Conservation (phyloP, 2,888 invertebrate species). For the Dastarcus helophoroides region DNA sequence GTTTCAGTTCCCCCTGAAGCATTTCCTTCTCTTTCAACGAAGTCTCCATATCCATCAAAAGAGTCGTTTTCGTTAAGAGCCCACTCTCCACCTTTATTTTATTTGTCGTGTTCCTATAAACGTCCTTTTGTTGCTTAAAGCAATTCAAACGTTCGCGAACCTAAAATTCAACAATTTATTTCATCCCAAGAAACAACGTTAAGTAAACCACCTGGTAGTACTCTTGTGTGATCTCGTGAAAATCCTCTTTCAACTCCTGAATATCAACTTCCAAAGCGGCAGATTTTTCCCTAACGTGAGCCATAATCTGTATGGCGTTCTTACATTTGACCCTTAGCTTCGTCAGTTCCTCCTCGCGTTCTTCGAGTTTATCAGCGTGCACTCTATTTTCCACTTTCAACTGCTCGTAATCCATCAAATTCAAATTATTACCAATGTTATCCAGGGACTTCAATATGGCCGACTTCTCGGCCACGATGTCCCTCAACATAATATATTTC, state of each 20-base stretch:
- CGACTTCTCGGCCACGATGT: conserved; percentile 27
- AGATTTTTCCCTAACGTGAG: conserved; percentile 43
- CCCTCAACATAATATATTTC: conserved; percentile 27
- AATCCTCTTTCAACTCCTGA: conserved; percentile 17
- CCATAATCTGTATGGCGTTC: conserved; percentile 39
- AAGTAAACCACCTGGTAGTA: conserved; percentile 8
- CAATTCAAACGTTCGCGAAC: conserved; percentile 31
- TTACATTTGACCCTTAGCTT: conserved; percentile 39
- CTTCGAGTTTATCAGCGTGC: conserved; percentile 44
- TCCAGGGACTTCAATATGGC: conserved; percentile 29
- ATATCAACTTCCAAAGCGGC: conserved; percentile 32
- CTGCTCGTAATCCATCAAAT: conserved; percentile 45
- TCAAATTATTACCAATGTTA: conserved; percentile 40
- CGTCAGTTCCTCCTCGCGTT: conserved; percentile 42
- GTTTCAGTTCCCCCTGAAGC: conserved; percentile 16
- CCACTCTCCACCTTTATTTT: conserved; percentile 38
- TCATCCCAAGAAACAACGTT: no score
- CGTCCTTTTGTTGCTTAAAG: conserved; percentile 34
- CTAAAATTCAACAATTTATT: conserved; percentile 12
- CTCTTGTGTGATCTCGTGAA: conserved; percentile 17
- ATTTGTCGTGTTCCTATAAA: conserved; percentile 33
- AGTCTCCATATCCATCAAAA: conserved; percentile 40
- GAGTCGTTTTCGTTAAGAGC: conserved; percentile 38
- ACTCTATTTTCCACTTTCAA: conserved; percentile 40
- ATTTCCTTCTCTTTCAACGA: conserved; percentile 28